Evolutionary conservation across 2,113 vertebrate species (phyloP), one percentile per base, ranked within the genome.

Genomic region (Cryptotis parvus): DNA sequence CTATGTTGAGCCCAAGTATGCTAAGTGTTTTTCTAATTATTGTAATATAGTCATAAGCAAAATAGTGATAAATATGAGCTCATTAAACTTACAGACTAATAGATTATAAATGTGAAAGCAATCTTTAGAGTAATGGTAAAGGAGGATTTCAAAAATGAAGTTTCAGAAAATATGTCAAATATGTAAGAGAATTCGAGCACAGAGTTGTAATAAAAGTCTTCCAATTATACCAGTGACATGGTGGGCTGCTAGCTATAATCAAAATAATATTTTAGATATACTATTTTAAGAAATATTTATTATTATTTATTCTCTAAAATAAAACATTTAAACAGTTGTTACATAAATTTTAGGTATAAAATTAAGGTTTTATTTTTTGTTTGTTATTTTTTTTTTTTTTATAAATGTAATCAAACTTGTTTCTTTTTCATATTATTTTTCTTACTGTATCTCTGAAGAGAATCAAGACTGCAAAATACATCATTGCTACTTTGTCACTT

Each of bases 301-400:
- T 24, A 61, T 26, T 31, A 63, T 35, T 65, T 58, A 77, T 39
- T 68, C 10, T 68, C 33, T 76, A 88, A 85, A 63, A 81, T 24
- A 87, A 63, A 8, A 49, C 16, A 41, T 58, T 74, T 88, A 41
- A 75, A 78, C 6, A 12, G 5, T 49, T 9, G 45, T 14, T 49
- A 49, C 45, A 75, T 90, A 89, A 80, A 90, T 52, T 52, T 73
- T 18, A 33, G 29, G 26, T 77, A 24, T 33, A 14, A 80, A 68
- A 83, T 70, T 79, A 55, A 55, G 41, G 2, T 79, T 16, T 81
- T 88, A 76, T 39, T 20, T 73, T 77, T 89, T 74, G 85, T 81
- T 90, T n/a, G 86, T 70, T 84, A 63, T 89, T 85, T 74, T 89
- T 81, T 90, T n/a, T 86, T 70, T 84, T 55, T 89, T 85, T 73